Evolutionary conservation across 1,140 invertebrate genomes (phyloP), one percentile per base, ranked within the genome.

Genomic region (Micrasema minimum): DNA sequence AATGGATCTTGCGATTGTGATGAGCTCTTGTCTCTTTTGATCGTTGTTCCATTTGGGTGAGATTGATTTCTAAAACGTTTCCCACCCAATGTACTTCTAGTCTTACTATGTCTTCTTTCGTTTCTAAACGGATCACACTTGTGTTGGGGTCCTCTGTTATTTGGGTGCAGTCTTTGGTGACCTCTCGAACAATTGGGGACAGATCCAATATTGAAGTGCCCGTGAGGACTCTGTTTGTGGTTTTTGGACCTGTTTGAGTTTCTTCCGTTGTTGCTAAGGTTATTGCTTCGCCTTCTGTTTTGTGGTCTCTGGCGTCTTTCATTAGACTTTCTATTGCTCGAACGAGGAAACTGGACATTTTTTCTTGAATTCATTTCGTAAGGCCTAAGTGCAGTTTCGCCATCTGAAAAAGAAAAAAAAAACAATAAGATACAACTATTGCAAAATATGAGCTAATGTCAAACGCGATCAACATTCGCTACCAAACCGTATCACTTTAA

Each of bases 91-190:
- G 31, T 69, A 22, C 57, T 69, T 38, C 50, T 72, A 43, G 69
- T 72, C 10, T 45, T 59, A 11, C 45, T 45, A 22, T 72, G 71
- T 35, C 66, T 16, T 66, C 66, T 64, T 9, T 43, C 35, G 50
- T 72, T 72, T 11, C 53, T 53, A 26, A 31, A 51, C 31, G 62
- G 43, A 16, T 72, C 48, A 45, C 71, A 72, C 43, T 50, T 68
- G n/a, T n/a, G n/a, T n/a, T n/a, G n/a, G 14, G 38, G 3, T 46
- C 41, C 65, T 65, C 71, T 69, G 37, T 69, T 50, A 20, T 48
- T 69, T 48, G 71, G 71, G 50, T 69, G 66, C 7, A 64, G 16
- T 69, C 71, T 72, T 69, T 72, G 66, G 37, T 41, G 61, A 31
- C 10, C 23, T 16, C 37, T 35, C 9, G 51, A 55, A 14, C 61